Evolutionary conservation across 2,113 vertebrate species (phyloP).

Genomic region (Capricornis sumatraensis): DNA sequence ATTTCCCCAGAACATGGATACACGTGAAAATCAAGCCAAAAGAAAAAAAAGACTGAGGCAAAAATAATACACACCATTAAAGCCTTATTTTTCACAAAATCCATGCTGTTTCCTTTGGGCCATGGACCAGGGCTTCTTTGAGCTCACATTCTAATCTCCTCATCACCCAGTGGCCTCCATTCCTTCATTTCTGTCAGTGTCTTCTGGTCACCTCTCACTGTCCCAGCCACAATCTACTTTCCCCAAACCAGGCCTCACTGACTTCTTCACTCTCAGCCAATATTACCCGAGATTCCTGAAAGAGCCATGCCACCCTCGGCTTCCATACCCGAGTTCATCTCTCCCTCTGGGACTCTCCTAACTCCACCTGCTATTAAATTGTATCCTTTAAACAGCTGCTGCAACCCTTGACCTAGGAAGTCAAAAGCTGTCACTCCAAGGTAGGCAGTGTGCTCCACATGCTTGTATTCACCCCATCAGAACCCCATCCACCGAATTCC

Average conservation of each 20-base stretch:
- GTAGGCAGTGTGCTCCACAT: accelerated
- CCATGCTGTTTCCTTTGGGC: not conserved
- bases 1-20: not conserved
- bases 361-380: not conserved
- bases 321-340: not conserved
- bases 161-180: not conserved
- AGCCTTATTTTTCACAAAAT: not conserved
- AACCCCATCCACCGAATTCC: not conserved
- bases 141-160: not conserved
- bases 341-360: not conserved
- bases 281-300: not conserved
- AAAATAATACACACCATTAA: not conserved
- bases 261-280: not conserved
- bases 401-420: not conserved
- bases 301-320: not conserved
- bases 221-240: too few species aligned
- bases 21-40: not conserved
- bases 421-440: not conserved
- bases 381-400: not conserved
- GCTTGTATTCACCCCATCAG: not conserved
- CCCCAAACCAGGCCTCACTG: not conserved
- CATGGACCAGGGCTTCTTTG: not conserved
- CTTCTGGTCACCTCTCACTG: not conserved
- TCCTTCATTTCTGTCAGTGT: not conserved
- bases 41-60: not conserved